Conservation (phyloP, 2,797 vertebrate genomes). For the Argyrosomus regius region DNA sequence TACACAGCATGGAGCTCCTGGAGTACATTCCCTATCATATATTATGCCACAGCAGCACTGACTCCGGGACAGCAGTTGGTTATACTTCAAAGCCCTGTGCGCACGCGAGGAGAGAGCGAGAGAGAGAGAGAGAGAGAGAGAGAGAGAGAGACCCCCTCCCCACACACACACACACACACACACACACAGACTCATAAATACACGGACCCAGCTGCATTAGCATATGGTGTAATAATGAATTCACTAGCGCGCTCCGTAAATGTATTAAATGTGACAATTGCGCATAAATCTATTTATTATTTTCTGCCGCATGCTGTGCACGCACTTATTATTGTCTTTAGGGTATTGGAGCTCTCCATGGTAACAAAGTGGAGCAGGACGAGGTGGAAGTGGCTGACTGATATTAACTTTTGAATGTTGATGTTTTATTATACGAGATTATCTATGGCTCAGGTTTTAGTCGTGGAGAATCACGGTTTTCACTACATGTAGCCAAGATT, state of each 20-base stretch:
- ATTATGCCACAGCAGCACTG: constrained; percentile 50
- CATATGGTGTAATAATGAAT: constrained; percentile 87
- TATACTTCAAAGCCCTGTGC: constrained; percentile 70
- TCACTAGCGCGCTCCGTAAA: constrained; percentile 83
- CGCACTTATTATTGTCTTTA: constrained; percentile 79
- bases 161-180: constrained; percentile 13
- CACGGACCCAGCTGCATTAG: constrained; percentile 83
- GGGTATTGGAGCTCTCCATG: constrained; percentile 79
- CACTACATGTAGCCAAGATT: not conserved
- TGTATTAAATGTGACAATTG: constrained; percentile 87
- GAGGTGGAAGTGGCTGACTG: constrained; percentile 46
- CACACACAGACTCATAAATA: constrained; percentile 64
- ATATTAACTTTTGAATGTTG: constrained; percentile 69
- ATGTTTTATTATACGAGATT: constrained; percentile 40
- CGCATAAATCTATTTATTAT: constrained; percentile 86
- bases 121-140: constrained; percentile 31
- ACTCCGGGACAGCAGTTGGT: constrained; percentile 75
- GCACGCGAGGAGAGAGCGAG: constrained; percentile 37
- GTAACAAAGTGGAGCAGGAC: constrained; percentile 75
- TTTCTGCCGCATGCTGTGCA: constrained; percentile 81
- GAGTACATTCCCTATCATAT: constrained; percentile 20
- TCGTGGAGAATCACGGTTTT: constrained; percentile 11
- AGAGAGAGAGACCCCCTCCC: constrained; percentile 17
- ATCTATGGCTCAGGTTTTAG: constrained; percentile 26
- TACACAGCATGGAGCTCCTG: constrained; percentile 51